Evolutionary conservation across 2,888 invertebrate genomes (phyloP).

Genomic region (Eustalomyia histrio): DNA sequence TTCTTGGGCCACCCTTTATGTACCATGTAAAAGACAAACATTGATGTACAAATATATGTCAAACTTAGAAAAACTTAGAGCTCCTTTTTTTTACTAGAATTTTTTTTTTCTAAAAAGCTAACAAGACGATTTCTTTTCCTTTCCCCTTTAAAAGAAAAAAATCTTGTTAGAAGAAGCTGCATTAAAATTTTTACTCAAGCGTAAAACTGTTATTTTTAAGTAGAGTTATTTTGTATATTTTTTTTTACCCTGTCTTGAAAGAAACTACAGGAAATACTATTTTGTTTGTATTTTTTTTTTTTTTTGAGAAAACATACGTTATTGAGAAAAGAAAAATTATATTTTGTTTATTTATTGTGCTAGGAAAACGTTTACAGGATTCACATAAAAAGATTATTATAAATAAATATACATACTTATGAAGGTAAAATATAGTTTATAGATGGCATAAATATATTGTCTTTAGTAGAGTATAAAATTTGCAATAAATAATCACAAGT

Average conservation of each 20-base stretch:
- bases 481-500: slow-evolving; percentile 41
- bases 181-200: slow-evolving; percentile 58
- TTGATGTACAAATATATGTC: background rate
- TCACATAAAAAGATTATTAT: slow-evolving; percentile 52
- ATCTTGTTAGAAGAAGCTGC: slow-evolving; percentile 10
- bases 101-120: background rate
- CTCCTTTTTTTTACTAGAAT: background rate
- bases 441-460: slow-evolving; percentile 19
- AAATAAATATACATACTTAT: slow-evolving; percentile 31
- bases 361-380: slow-evolving; percentile 39
- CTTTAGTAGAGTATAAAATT: slow-evolving; percentile 52
- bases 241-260: background rate
- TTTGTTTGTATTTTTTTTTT: slow-evolving; percentile 28
- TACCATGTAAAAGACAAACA: background rate
- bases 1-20: too few relatives aligned
- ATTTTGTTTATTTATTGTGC: slow-evolving; percentile 58
- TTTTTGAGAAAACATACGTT: slow-evolving; percentile 28
- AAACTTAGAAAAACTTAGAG: background rate
- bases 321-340: slow-evolving; percentile 42
- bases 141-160: background rate
- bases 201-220: slow-evolving; percentile 57
- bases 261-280: slow-evolving; percentile 42
- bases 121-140: background rate
- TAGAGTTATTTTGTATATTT: slow-evolving; percentile 27
- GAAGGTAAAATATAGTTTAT: slow-evolving; percentile 35